Percentiles rank a stretch among this genome's conserved stretches.
These are phyloP conservation scores for Drosophila acutilabella DNA, from an alignment of 2,888 invertebrate species.

Conservation along the genomic window DNA sequence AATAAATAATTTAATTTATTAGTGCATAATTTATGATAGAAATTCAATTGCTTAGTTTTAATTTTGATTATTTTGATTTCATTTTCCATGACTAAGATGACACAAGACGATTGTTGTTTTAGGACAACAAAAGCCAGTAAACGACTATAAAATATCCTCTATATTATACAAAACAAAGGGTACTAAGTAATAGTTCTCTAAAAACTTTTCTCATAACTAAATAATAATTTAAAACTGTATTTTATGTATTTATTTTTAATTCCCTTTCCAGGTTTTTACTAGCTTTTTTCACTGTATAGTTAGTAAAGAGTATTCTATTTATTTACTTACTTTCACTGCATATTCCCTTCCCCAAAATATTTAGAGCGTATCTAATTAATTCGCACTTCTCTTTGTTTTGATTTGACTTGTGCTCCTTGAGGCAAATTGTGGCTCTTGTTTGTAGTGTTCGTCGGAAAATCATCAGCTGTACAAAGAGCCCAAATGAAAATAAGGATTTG, in stretches of 20 bases:
- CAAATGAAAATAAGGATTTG: slow-evolving; percentile 16
- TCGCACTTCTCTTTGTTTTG: not conserved
- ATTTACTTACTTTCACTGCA: too few relatives aligned
- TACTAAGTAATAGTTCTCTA: too few relatives aligned
- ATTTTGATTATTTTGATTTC: slow-evolving; percentile 32
- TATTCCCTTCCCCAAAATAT: too few relatives aligned
- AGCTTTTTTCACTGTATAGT: too few relatives aligned
- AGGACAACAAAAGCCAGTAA: not conserved
- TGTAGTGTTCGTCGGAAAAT: slow-evolving; percentile 2
- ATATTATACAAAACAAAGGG: not conserved
- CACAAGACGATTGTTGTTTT: not conserved
- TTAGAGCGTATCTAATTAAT: too few relatives aligned
- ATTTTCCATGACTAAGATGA: slow-evolving; percentile 1
- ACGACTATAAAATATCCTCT: not conserved
- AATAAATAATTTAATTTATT: slow-evolving; percentile 7
- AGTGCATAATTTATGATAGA: slow-evolving; percentile 44
- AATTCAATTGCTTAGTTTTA: slow-evolving; percentile 41
- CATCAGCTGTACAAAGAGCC: slow-evolving; percentile 2
- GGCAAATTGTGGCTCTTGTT: slow-evolving; percentile 1
- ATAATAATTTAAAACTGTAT: too few relatives aligned
- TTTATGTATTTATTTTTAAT: too few relatives aligned
- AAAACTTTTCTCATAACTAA: too few relatives aligned
- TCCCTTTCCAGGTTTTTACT: too few relatives aligned
- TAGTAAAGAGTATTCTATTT: too few relatives aligned
- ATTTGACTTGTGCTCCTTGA: not conserved